A percentile compares a stretch with the other conserved stretches of the same genome.
Conservation (phyloP, 2,888 invertebrate species). For the Ashinkailepas kermadecensis region DNA sequence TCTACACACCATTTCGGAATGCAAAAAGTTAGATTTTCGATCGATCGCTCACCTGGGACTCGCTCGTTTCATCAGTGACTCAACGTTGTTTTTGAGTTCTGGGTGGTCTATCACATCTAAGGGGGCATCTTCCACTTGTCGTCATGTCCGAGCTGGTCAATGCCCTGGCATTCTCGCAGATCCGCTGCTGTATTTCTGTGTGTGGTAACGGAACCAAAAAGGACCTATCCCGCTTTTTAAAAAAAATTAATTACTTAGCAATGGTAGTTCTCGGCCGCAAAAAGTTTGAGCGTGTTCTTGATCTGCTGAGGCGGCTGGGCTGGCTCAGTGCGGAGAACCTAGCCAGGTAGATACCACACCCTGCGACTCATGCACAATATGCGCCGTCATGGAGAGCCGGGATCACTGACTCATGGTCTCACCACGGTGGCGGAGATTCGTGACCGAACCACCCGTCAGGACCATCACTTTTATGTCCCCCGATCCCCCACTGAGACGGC, state of each 20-base stretch:
- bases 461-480: not conserved
- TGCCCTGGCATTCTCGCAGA: not conserved
- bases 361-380: not conserved
- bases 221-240: not conserved
- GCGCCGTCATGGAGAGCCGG: not conserved
- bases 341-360: not conserved
- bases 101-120: not conserved
- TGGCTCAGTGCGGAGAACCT: not conserved
- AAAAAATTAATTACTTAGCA: not conserved
- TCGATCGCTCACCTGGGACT: not conserved
- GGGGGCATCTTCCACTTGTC: not conserved
- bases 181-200: not conserved
- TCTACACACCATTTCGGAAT: not conserved
- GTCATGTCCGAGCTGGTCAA: not conserved
- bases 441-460: not conserved
- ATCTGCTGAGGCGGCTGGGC: not conserved
- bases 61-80: not conserved
- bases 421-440: not conserved
- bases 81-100: not conserved
- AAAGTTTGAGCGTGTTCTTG: not conserved
- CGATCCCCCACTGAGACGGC: not conserved
- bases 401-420: not conserved
- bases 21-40: not conserved
- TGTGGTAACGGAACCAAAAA: not conserved
- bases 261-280: not conserved